Conservation (phyloP, 1,140 invertebrate species). For the Propsilocerus akamusi region DNA sequence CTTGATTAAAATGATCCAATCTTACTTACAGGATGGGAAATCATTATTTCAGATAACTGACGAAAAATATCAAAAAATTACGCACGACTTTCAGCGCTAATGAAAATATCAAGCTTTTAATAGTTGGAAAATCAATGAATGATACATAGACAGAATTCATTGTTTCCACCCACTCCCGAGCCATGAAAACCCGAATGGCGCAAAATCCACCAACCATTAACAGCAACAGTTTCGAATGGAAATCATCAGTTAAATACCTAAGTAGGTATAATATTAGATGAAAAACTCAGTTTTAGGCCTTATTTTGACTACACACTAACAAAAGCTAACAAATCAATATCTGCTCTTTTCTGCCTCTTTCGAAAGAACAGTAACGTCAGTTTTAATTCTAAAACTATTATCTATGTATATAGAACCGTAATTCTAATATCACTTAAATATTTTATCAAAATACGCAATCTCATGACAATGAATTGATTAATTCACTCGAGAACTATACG, state of each 20-base stretch:
- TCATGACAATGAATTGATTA: too few species aligned
- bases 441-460: too few species aligned
- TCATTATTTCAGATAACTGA: background rate
- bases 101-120: conserved; percentile 15
- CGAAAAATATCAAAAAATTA: conserved; percentile 1
- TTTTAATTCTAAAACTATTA: background rate
- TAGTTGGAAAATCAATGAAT: too few species aligned
- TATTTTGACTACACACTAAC: background rate
- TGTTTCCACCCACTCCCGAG: conserved; percentile 7
- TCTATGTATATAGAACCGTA: too few species aligned
- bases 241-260: background rate
- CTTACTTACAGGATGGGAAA: conserved; percentile 5
- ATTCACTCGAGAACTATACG: too few species aligned
- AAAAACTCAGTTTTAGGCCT: background rate
- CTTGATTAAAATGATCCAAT: conserved; percentile 9
- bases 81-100: conserved; percentile 7
- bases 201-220: background rate
- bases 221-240: background rate
- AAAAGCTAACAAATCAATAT: background rate
- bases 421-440: too few species aligned
- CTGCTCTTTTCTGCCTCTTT: background rate
- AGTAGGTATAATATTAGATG: background rate
- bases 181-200: background rate
- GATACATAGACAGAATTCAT: conserved; percentile 12
- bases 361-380: background rate